A percentile compares a stretch with the other conserved stretches of the same genome.
Evolutionary conservation across 2,888 invertebrate genomes (phyloP).

Genomic region (Anorthoa munda): DNA sequence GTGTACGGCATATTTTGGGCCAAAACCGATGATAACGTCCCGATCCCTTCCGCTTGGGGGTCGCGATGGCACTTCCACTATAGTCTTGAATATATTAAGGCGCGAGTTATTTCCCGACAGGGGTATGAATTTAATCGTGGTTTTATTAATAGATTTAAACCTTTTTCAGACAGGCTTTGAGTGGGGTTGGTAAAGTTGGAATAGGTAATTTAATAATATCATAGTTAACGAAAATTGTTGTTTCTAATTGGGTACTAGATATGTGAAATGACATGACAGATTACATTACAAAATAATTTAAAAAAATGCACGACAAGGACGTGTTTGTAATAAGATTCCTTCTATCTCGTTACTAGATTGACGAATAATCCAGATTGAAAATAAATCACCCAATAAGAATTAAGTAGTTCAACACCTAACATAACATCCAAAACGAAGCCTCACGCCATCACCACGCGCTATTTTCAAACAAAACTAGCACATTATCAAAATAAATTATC

Average conservation of each 20-base stretch:
- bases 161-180: conserved; percentile 12
- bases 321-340: no score
- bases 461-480: conserved; percentile 23
- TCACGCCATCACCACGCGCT: conserved; percentile 4
- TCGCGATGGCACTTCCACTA: conserved; percentile 37
- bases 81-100: conserved; percentile 61
- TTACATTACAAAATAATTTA: no score
- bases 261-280: not conserved
- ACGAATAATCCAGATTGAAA: no score
- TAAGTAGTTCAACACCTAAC: not conserved
- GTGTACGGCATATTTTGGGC: conserved; percentile 53
- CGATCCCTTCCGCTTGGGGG: conserved; percentile 51
- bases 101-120: conserved; percentile 33
- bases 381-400: not conserved
- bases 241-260: not conserved
- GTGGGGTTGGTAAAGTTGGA: not conserved
- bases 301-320: no score
- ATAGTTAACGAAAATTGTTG: not conserved
- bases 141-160: conserved; percentile 23
- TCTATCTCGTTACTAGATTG: no score
- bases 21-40: conserved; percentile 47
- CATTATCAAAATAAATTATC: conserved; percentile 52
- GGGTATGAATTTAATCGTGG: conserved; percentile 44
- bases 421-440: not conserved
- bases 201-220: not conserved